Conservation (phyloP, 2,888 invertebrate species). For the Pemphredon lugubris region DNA sequence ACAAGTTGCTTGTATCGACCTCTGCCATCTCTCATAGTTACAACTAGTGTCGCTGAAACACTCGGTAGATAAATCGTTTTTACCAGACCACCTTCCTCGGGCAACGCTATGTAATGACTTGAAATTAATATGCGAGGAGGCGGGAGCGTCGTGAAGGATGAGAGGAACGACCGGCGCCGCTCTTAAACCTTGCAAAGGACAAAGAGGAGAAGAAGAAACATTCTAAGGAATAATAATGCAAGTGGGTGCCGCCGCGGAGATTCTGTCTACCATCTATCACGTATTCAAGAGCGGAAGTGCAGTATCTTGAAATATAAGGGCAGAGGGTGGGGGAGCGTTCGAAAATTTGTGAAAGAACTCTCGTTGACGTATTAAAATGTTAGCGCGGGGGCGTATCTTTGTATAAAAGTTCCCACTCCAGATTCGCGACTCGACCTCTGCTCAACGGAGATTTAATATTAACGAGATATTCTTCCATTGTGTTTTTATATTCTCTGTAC, state of each 20-base stretch:
- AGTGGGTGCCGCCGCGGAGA: background rate
- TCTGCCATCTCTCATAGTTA: too few species aligned
- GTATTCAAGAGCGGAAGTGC: background rate
- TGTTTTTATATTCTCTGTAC: constrained; percentile 2
- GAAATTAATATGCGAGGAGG: background rate
- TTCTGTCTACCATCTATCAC: constrained; percentile 12
- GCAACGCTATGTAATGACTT: too few species aligned
- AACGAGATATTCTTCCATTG: constrained; percentile 39
- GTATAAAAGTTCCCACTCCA: too few species aligned
- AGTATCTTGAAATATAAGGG: constrained; percentile 31
- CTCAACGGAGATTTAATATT: constrained; percentile 53
- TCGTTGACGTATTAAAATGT: constrained; percentile 43
- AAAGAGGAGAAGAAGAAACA: too few species aligned
- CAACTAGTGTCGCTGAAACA: too few species aligned
- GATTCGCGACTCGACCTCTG: background rate
- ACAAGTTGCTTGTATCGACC: too few species aligned
- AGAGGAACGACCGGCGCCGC: background rate
- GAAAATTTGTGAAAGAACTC: constrained; percentile 7
- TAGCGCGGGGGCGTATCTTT: constrained; percentile 6
- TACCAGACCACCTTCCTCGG: too few species aligned
- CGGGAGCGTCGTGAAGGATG: background rate
- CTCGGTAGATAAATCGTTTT: too few species aligned
- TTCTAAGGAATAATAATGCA: constrained; percentile 7
- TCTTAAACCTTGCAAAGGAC: background rate
- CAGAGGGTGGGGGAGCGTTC: constrained; percentile 12